Evolutionary conservation across 1,140 invertebrate genomes (phyloP), one percentile per base, ranked within the genome.

Genomic region (Tetramorium parvispinum): DNA sequence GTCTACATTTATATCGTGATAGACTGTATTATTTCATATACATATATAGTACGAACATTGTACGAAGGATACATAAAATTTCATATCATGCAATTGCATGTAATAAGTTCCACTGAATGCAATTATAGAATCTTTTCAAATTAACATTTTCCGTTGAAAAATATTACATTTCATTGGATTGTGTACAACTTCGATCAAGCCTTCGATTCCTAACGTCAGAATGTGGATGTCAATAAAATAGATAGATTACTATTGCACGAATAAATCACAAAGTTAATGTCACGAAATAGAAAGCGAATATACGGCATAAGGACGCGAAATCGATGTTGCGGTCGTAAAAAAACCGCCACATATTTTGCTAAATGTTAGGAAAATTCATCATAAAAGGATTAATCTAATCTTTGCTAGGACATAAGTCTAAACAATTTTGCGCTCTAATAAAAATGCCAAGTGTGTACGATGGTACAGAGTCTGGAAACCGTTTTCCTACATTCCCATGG

Each of bases 221-320:
- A 55, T 18, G 32, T 32, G 55, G 13, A 18, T 49, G 71, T 73
- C 79, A 59, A 55, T 18, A 27, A 24, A 83, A 61, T 32, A 83
- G 53, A 75, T 83, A 83, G 27, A 83, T 59, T 43, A 61, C 57
- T 8, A 46, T 27, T 70, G 10, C 13, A 13, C 40, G 51, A 83
- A 21, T 83, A 83, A 83, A 83, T 83, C 53, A 75, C 43, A 53
- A 66, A 59, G 27, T 83, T 83, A 75, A 83, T 83, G 79, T 83
- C 79, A 49, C 24, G 24, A 49, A 75, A 27, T 75, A 75, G 68
- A 75, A 83, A 75, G 18, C 40, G 53, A 70, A 75, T 40, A 83
- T 83, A 83, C 16, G 37, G 1, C 51, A 53, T n/a, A 73, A 32
- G 68, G 2, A 43, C 27, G 27, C 24, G 32, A 82, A 57, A 57